Conservation (phyloP, 1,140 invertebrate species). For the Druon quercuslanigerum region DNA sequence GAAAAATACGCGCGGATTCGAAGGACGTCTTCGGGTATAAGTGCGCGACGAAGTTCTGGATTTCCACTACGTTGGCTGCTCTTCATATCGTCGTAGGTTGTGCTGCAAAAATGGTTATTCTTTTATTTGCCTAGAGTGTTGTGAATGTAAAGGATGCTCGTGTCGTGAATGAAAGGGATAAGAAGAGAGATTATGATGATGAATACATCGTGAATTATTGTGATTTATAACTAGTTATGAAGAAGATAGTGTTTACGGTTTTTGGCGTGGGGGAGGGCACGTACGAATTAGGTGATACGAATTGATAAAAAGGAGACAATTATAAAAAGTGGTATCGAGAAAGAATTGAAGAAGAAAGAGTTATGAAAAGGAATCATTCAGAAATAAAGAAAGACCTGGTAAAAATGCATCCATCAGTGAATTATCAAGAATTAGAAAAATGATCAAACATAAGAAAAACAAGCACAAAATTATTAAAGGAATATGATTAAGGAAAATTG, state of each 20-base stretch:
- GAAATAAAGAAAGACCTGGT: too few relatives aligned
- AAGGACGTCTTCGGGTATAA: neutral
- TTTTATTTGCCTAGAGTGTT: constrained; percentile 21
- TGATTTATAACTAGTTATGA: constrained; percentile 24
- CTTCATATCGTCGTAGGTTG: neutral
- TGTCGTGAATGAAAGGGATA: neutral
- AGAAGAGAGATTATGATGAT: neutral
- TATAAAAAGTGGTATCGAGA: neutral
- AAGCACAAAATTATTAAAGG: too few relatives aligned
- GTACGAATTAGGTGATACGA: neutral
- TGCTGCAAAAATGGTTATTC: neutral
- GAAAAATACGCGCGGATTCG: constrained; percentile 10
- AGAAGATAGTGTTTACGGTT: neutral
- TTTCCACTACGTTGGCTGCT: neutral
- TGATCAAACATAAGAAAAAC: too few relatives aligned
- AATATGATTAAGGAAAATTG: too few relatives aligned
- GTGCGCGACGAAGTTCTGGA: constrained; percentile 1
- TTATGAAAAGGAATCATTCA: too few relatives aligned
- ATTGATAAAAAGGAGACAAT: neutral
- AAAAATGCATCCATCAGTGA: too few relatives aligned
- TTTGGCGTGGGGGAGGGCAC: neutral
- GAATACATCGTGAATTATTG: constrained; percentile 1
- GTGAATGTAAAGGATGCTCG: neutral
- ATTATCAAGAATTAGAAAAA: too few relatives aligned
- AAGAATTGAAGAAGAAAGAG: neutral